Base-by-base conservation (phyloP, 2,113 vertebrate species). In the Crotalus horridus region DNA sequence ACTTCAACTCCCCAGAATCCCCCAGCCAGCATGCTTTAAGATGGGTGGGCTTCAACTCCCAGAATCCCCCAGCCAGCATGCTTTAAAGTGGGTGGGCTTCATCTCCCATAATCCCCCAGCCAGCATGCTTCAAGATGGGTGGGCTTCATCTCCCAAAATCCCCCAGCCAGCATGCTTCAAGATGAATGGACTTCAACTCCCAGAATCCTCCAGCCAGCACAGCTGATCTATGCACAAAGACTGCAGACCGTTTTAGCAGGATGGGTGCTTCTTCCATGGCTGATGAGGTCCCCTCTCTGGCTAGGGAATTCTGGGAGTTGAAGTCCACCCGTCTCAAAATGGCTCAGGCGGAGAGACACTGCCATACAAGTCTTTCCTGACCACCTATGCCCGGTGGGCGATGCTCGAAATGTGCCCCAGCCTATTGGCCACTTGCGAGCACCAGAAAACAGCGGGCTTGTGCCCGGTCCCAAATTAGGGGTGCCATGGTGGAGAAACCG, bases 401-500 rank as follows among this genome's bases (percentile, higher is more conserved):
- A n/a, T 54, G 86, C 26, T 29, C 26, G 3, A 81, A 64, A 81
- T 7, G 29, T 33, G 24, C 21, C 4, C 23, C 64, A 11, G 64
- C 3, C 54, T 39, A 39, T 26, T 1, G 13, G 23, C 48, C 9
- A 39, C 53, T 39, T 51, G 48, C 1, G 12, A 24, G 26, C 29
- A 10, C 2, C 48, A 33, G 17, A 53, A 54, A 59, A 33, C 6
- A 2, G 48, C 61, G 12, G 46, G 4, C 7, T 74, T 24, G n/a
- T 39, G 29, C 89, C 13, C 3, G 33, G 61, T 33, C 61, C 20
- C 17, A 24, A n/a, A 8, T n/a, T 12, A 6, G 15, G 11, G 12
- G 7, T 23, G 26, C 33, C 23, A 4, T 1, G 48, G 64, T 0
- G 1, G 12, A 6, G 20, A 21, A 26, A 23, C 9, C 2, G 0